Percentiles rank a stretch among this genome's conserved stretches.
Conservation (phyloP, 2,888 invertebrate species). For the Endotricha flammealis region DNA sequence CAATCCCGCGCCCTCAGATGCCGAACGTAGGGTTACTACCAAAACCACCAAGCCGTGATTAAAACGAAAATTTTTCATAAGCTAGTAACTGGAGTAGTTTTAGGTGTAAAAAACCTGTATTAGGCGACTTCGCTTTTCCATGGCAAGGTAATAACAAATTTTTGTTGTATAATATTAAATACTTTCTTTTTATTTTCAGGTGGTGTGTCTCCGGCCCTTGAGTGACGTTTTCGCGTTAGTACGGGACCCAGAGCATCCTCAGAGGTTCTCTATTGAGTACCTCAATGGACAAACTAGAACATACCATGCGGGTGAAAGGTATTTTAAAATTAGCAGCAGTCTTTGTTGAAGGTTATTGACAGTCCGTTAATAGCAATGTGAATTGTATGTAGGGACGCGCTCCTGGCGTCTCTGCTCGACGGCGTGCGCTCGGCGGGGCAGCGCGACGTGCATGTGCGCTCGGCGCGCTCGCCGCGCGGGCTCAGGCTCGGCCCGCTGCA, state of each 20-base stretch:
- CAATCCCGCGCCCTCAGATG: too few relatives aligned
- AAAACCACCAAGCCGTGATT: too few relatives aligned
- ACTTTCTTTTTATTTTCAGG: slow-evolving; percentile 49
- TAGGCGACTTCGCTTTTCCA: too few relatives aligned
- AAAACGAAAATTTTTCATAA: too few relatives aligned
- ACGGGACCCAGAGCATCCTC: slow-evolving; percentile 93
- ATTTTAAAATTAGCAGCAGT: too few relatives aligned
- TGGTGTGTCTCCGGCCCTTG: slow-evolving; percentile 87
- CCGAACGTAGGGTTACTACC: too few relatives aligned
- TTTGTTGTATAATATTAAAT: too few relatives aligned
- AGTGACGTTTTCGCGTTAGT: slow-evolving; percentile 94
- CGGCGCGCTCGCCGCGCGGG: slow-evolving; percentile 89
- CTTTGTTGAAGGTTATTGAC: too few relatives aligned
- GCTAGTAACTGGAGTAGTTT: too few relatives aligned
- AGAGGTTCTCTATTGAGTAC: slow-evolving; percentile 96
- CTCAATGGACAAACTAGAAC: slow-evolving; percentile 92
- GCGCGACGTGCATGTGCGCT: slow-evolving; percentile 95
- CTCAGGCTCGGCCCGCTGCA: slow-evolving; percentile 93
- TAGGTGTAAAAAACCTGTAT: too few relatives aligned
- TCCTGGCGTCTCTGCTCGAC: slow-evolving; percentile 96
- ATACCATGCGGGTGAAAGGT: slow-evolving; percentile 95
- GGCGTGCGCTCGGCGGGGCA: slow-evolving; percentile 98
- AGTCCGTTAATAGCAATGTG: too few relatives aligned
- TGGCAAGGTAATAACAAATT: too few relatives aligned
- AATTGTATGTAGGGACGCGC: slow-evolving; percentile 95